Evolutionary conservation across 2,797 vertebrate species (phyloP).

Genomic region (Xenentodon cancila): DNA sequence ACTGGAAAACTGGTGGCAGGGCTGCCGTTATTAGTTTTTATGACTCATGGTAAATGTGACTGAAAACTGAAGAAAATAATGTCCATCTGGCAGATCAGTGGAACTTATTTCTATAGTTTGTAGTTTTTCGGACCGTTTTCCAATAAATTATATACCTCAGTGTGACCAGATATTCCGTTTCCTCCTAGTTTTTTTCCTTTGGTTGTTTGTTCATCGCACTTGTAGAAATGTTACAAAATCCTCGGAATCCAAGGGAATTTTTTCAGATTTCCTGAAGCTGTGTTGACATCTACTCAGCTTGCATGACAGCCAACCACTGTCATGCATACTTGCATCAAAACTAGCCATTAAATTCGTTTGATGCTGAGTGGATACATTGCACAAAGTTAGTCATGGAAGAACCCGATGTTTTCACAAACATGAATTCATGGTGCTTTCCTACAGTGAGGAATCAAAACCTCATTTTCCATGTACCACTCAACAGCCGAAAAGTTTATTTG

Average conservation of each 20-base stretch:
- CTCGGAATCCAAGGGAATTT: not conserved
- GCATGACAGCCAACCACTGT: not conserved
- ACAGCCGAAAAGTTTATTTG: too few relatives aligned
- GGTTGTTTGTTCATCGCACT: not conserved
- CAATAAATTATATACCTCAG: not conserved
- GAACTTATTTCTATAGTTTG: conserved; percentile 42
- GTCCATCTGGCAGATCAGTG: conserved; percentile 50
- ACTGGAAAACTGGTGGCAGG: conserved; percentile 16
- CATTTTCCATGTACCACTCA: too few relatives aligned
- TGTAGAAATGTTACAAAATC: not conserved
- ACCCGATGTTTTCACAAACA: too few relatives aligned
- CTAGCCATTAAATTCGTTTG: not conserved
- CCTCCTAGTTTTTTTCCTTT: too few relatives aligned
- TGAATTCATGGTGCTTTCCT: too few relatives aligned
- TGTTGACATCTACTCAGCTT: not conserved
- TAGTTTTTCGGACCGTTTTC: conserved; percentile 9
- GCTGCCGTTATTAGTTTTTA: conserved; percentile 9
- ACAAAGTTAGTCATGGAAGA: too few relatives aligned
- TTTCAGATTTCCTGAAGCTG: not conserved
- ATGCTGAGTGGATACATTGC: too few relatives aligned
- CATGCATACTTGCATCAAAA: not conserved
- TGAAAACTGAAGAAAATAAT: conserved; percentile 32
- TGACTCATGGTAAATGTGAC: conserved; percentile 33
- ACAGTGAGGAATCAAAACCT: too few relatives aligned
- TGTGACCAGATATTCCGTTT: too few relatives aligned